Percentiles rank a stretch among this genome's conserved stretches.
These are phyloP conservation scores for Dynastes hyllus DNA, from an alignment of 2,888 invertebrate genomes.

Conservation along the genomic window DNA sequence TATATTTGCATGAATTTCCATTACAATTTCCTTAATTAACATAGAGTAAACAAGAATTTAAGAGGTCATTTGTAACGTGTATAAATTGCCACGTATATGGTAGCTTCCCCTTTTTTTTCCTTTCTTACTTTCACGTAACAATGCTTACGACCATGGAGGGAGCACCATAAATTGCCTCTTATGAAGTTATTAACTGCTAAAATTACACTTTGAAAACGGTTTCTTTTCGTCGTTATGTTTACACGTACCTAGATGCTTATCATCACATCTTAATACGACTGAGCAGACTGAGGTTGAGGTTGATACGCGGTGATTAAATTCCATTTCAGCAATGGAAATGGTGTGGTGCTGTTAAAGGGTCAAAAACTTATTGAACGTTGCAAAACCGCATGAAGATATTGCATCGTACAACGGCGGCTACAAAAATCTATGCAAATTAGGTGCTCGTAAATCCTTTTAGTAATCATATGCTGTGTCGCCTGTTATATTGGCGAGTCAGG, in stretches of 20 bases:
- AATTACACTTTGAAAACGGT: conserved; percentile 20
- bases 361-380: conserved; percentile 13
- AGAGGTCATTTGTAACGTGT: conserved; percentile 34
- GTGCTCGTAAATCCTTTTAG: conserved; percentile 18
- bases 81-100: conserved; percentile 1
- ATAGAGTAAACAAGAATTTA: conserved; percentile 39
- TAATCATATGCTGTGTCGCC: conserved; percentile 15
- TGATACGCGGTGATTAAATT: background rate
- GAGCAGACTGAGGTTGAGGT: background rate
- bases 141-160: background rate
- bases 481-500: background rate
- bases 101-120: too few relatives aligned
- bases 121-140: background rate
- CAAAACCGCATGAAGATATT: conserved; percentile 1
- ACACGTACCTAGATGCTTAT: conserved; percentile 19
- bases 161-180: conserved; percentile 23
- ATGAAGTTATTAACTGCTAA: conserved; percentile 36
- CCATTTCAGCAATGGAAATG: background rate
- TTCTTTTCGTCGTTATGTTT: background rate
- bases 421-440: conserved; percentile 3
- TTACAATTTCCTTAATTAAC: conserved; percentile 36
- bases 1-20: conserved; percentile 43
- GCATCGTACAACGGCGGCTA: background rate
- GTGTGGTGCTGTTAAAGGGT: background rate
- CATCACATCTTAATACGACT: conserved; percentile 7